A percentile compares a stretch with the other conserved stretches of the same genome.
phyloP scores from a whole-genome alignment of 2,113 vertebrate species.

The Pyxicephalus adspersus region DNA sequence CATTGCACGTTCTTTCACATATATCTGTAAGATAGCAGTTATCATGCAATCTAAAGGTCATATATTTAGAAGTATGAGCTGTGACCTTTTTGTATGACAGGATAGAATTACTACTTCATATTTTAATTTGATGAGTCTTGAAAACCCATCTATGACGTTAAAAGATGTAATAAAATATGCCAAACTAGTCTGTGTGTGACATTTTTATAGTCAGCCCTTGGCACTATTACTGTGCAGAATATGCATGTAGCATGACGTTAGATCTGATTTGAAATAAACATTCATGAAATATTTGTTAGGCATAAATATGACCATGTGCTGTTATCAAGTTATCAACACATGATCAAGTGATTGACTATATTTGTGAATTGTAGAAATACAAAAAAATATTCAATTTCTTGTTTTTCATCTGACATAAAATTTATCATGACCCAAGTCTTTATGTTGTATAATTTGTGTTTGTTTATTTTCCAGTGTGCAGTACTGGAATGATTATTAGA shows the following conservation, averaged over 20 bases:
- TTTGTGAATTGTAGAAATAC: too few relatives aligned
- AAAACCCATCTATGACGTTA: not conserved
- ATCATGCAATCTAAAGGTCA: constrained; percentile 21
- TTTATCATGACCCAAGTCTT: too few relatives aligned
- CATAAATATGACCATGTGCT: too few relatives aligned
- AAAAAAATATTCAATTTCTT: too few relatives aligned
- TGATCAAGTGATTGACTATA: too few relatives aligned
- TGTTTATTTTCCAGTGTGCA: too few relatives aligned
- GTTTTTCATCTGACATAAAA: too few relatives aligned
- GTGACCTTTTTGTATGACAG: constrained; percentile 19
- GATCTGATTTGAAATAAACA: not conserved
- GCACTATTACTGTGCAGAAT: not conserved
- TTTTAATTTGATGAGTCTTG: not conserved
- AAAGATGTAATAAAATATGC: not conserved
- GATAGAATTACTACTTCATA: constrained; percentile 6
- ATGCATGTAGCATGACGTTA: not conserved
- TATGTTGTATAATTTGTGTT: too few relatives aligned
- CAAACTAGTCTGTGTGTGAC: not conserved
- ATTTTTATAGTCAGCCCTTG: constrained; percentile 1
- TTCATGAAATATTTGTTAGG: too few relatives aligned
- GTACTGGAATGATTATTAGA: too few relatives aligned
- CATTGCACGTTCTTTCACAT: not conserved
- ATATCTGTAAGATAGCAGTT: not conserved
- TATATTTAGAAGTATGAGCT: not conserved
- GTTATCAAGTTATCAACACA: too few relatives aligned